Percentiles rank a stretch among this genome's conserved stretches.
phyloP scores from a whole-genome alignment of 2,888 invertebrate species.

The Dascillus cervinus region DNA sequence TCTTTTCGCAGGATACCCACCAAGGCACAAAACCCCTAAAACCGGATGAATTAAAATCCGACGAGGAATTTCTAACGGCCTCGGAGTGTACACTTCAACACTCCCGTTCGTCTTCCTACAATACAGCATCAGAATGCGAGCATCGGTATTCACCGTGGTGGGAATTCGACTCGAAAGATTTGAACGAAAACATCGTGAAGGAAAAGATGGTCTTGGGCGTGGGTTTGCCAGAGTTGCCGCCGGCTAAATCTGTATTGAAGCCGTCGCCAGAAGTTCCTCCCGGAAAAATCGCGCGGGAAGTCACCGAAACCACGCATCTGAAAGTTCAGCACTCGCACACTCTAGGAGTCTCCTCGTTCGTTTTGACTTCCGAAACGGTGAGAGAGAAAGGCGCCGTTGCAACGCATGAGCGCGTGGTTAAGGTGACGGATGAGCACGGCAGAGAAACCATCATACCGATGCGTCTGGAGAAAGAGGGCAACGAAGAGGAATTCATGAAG shows the following conservation, averaged over 20 bases:
- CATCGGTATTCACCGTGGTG: constrained; percentile 49
- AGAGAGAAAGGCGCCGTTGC: constrained; percentile 33
- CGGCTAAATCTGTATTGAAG: constrained; percentile 32
- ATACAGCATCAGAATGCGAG: constrained; percentile 60
- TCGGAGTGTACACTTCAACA: constrained; percentile 61
- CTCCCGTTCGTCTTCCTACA: constrained; percentile 60
- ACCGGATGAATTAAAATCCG: constrained; percentile 47
- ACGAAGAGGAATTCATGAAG: constrained; percentile 37
- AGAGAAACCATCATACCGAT: constrained; percentile 9
- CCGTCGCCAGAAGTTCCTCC: constrained; percentile 40
- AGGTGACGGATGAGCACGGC: constrained; percentile 5
- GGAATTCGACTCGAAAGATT: constrained; percentile 45
- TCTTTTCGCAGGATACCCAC: constrained; percentile 22
- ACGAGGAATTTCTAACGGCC: constrained; percentile 60
- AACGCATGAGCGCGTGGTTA: constrained; percentile 17
- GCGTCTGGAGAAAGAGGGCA: constrained; percentile 19
- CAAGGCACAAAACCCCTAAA: constrained; percentile 19
- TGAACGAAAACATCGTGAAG: constrained; percentile 33
- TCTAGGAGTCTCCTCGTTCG: constrained; percentile 47
- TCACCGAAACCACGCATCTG: constrained; percentile 45
- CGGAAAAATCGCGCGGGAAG: constrained; percentile 46
- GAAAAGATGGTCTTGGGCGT: constrained; percentile 43
- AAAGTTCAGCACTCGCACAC: constrained; percentile 47
- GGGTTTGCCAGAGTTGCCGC: constrained; percentile 38
- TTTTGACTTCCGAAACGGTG: constrained; percentile 46